Evolutionary conservation across 2,888 invertebrate genomes (phyloP), one percentile per base, ranked within the genome.

Genomic region (Keiferia lycopersicella): DNA sequence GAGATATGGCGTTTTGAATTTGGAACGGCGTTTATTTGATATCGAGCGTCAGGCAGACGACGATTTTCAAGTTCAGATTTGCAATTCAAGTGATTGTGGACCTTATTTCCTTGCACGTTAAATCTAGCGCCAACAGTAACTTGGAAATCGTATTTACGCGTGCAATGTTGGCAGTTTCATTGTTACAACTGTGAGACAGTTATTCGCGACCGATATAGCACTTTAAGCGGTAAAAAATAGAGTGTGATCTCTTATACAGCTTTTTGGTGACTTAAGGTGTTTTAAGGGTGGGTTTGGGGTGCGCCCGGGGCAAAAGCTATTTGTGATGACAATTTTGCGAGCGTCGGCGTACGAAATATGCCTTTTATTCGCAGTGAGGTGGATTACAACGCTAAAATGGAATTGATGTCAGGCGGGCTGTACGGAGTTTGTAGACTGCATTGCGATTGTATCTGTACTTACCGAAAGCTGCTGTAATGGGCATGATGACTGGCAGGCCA

Each of bases 41-140:
- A 91, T 91, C 88, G 91, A 91, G 91, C 91, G 91, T 91, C 88
- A 90, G 88, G 84, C 86, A 79, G 86, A 86, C 86, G 88, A 89
- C 90, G 89, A 90, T 90, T 91, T 90, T 91, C 91, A 91, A 91
- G 91, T 91, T 91, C 91, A 91, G 87, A 90, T 89, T 88, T 85
- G 77, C 78, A 78, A 78, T 81, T 81, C 86, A 83, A 77, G 71
- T 78, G 80, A 91, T 83, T 87, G 79, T 87, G 79, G 73, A 85
- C 88, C 84, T 85, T 91, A 90, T 86, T 80, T 70, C 73, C 73
- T 79, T 74, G 68, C 61, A 6, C 68, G 74, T 83, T 84, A 83
- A 84, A 84, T 77, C 82, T 81, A 71, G 78, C 80, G 80, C 79
- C 74, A 74, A 73, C 73, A 83, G 56, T 30, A 34, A 56, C 56